Conservation (phyloP, 2,113 vertebrate genomes). For the Prionailurus viverrinus region DNA sequence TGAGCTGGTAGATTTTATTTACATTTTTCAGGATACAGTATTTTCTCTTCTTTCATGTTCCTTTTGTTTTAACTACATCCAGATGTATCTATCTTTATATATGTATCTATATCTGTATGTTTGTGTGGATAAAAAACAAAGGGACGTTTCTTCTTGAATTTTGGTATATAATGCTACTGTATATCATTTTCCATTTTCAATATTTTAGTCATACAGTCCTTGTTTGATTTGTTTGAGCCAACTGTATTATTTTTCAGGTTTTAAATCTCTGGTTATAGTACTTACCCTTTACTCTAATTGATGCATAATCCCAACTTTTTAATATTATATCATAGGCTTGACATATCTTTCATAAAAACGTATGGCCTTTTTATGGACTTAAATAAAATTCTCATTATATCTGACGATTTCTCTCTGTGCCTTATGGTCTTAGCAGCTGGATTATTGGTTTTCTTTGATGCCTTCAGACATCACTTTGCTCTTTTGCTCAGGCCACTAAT, state of each 20-base stretch:
- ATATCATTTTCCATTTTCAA: not conserved
- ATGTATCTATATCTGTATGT: not conserved
- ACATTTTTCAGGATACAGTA: not conserved
- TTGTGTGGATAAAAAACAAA: not conserved
- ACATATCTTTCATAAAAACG: not conserved
- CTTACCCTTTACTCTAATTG: slow-evolving; percentile 8
- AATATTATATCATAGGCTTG: not conserved
- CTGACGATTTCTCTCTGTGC: not conserved
- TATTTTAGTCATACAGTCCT: not conserved
- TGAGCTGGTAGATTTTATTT: not conserved
- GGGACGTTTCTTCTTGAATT: not conserved
- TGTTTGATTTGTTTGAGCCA: not conserved
- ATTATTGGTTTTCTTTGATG: not conserved
- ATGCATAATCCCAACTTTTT: not conserved
- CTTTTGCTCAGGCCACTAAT: not conserved
- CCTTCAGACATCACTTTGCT: not conserved
- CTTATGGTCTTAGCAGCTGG: not conserved
- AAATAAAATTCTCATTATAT: not conserved
- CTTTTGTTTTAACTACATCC: not conserved
- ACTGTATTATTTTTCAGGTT: not conserved
- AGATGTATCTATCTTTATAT: not conserved
- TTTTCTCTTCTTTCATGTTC: not conserved
- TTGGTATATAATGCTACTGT: not conserved
- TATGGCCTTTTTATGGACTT: not conserved
- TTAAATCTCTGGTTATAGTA: not conserved